Evolutionary conservation across 2,888 invertebrate species (phyloP).

Genomic region (Drosophila nr. perissopoda): DNA sequence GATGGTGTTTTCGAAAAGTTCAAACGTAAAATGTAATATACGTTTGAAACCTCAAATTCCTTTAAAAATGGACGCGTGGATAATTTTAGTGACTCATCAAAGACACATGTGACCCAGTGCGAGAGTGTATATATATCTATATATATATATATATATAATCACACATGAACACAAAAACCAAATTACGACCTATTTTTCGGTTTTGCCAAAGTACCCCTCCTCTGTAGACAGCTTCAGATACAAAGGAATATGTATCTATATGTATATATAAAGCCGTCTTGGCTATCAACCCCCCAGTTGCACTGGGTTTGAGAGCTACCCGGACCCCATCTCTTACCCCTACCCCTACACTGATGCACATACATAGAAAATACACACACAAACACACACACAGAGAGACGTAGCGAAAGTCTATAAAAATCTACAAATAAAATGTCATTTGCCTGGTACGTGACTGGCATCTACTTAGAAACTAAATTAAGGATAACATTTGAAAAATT

Average conservation of each 20-base stretch:
- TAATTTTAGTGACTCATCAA: constrained; percentile 66
- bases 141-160: constrained; percentile 22
- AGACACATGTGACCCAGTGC: constrained; percentile 69
- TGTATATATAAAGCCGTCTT: constrained; percentile 19
- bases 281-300: constrained; percentile 14
- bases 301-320: constrained; percentile 12
- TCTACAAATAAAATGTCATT: constrained; percentile 82
- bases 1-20: constrained; percentile 11
- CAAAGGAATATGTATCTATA: constrained; percentile 10
- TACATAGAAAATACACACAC: constrained; percentile 13
- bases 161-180: constrained; percentile 47
- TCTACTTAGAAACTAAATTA: constrained; percentile 80
- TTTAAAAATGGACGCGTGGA: constrained; percentile 11
- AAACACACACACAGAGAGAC: constrained; percentile 25
- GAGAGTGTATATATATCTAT: constrained; percentile 10
- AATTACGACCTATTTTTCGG: constrained; percentile 76
- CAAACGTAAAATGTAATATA: constrained; percentile 37
- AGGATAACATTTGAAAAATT: constrained; percentile 80
- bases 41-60: not conserved
- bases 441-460: constrained; percentile 82
- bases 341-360: constrained; percentile 7
- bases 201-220: constrained; percentile 23
- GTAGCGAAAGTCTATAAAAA: constrained; percentile 71
- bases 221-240: constrained; percentile 9
- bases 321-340: not conserved